These are phyloP conservation scores for Dallia pectoralis DNA, from an alignment of 2,797 vertebrate genomes.

Conservation along the genomic window DNA sequence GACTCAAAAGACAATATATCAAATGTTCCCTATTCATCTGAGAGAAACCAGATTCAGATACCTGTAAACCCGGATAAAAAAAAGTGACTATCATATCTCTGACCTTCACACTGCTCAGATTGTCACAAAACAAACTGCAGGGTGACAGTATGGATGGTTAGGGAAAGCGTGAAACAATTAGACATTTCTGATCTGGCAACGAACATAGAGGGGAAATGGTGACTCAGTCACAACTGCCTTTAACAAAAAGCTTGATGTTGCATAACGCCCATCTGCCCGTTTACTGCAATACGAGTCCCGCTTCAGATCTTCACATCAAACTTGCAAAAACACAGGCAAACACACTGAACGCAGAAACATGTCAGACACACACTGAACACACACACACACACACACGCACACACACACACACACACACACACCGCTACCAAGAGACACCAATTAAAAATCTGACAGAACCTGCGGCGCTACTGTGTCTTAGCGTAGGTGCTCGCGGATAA, in stretches of 20 bases:
- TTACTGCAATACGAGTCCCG: slow-evolving; percentile 29
- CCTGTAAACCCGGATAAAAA: background rate
- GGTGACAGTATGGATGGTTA: slow-evolving; percentile 1
- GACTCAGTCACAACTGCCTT: slow-evolving; percentile 26
- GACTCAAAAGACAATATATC: background rate
- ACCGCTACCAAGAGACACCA: slow-evolving; percentile 21
- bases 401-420: slow-evolving; percentile 21
- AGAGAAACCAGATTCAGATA: background rate
- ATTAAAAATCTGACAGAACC: slow-evolving; percentile 49
- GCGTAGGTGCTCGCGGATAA: slow-evolving; percentile 30
- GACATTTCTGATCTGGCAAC: slow-evolving; percentile 17
- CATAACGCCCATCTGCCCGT: slow-evolving; percentile 32
- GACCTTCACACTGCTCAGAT: background rate
- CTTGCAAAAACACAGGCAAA: too few relatives aligned
- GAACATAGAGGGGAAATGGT: slow-evolving; percentile 15
- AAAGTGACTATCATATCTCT: background rate
- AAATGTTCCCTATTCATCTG: background rate
- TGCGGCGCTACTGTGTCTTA: slow-evolving; percentile 45
- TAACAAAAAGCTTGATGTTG: slow-evolving; percentile 7
- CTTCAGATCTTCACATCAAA: slow-evolving; percentile 62
- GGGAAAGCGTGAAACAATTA: slow-evolving; percentile 22
- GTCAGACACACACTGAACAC: too few relatives aligned
- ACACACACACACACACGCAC: slow-evolving; percentile 20
- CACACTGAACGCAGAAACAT: too few relatives aligned
- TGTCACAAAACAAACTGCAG: slow-evolving; percentile 39